Percentiles rank a stretch among this genome's conserved stretches.
phyloP scores from a whole-genome alignment of 2,113 vertebrate species.

The human region DNA sequence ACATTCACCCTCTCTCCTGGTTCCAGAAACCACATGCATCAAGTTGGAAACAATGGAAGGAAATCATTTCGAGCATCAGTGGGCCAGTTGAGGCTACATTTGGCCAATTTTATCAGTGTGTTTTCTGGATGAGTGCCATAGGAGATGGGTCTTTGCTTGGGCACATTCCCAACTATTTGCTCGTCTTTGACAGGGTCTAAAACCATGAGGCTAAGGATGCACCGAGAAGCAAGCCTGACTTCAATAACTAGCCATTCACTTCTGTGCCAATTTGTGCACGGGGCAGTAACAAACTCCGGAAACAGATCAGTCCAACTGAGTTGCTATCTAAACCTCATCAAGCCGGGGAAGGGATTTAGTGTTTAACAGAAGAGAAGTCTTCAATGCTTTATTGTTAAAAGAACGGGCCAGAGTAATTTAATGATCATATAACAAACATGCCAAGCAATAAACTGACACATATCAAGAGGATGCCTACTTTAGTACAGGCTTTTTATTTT shows the following conservation, averaged over 20 bases:
- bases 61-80: conserved; percentile 79
- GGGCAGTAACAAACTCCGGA: conserved; percentile 75
- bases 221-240: conserved; percentile 51
- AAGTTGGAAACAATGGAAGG: conserved; percentile 81
- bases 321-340: conserved; percentile 53
- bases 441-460: not conserved
- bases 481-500: conserved; percentile 2
- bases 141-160: conserved; percentile 72
- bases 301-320: conserved; percentile 52
- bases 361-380: not conserved
- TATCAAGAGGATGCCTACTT: conserved; percentile 41
- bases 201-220: conserved; percentile 71
- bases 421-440: not conserved
- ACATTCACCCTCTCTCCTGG: conserved; percentile 75
- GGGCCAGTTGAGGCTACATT: conserved; percentile 63
- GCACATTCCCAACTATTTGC: conserved; percentile 74
- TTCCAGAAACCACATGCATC: conserved; percentile 60
- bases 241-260: conserved; percentile 59
- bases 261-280: conserved; percentile 45
- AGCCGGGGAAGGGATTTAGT: not conserved
- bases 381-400: not conserved
- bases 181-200: conserved; percentile 73
- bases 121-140: conserved; percentile 78
- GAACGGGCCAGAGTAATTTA: not conserved
- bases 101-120: conserved; percentile 73